Conservation (phyloP, 2,113 vertebrate genomes). For the Pimephales promelas region DNA sequence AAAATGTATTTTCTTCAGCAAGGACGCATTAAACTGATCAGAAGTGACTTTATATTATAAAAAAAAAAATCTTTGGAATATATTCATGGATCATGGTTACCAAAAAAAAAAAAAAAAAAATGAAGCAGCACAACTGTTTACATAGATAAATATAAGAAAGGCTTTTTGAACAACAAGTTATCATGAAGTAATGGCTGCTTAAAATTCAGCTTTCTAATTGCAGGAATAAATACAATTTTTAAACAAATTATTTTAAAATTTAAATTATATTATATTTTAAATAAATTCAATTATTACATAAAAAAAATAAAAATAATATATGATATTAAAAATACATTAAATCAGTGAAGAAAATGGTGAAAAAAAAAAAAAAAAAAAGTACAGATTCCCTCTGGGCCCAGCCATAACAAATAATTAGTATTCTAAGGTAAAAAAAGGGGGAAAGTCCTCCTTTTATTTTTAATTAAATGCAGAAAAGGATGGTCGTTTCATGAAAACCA, state of each 20-base stretch:
- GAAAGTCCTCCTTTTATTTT: neutral
- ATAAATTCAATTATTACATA: too few relatives aligned
- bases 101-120: neutral
- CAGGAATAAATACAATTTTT: neutral
- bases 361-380: neutral
- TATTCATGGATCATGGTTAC: neutral
- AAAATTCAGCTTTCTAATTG: neutral
- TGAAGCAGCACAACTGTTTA: neutral
- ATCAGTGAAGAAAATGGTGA: neutral
- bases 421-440: neutral
- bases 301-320: neutral
- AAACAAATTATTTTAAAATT: too few relatives aligned
- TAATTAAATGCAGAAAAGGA: slow-evolving; percentile 10
- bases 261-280: too few relatives aligned
- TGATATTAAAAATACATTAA: neutral
- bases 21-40: too few relatives aligned
- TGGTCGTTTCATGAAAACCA: slow-evolving; percentile 1
- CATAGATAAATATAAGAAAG: neutral
- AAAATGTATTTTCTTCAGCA: too few relatives aligned
- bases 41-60: neutral
- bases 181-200: neutral
- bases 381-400: neutral
- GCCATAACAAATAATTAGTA: neutral
- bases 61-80: neutral
- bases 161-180: neutral